phyloP scores from a whole-genome alignment of 2,113 vertebrate species.

The Symphodus melops region DNA sequence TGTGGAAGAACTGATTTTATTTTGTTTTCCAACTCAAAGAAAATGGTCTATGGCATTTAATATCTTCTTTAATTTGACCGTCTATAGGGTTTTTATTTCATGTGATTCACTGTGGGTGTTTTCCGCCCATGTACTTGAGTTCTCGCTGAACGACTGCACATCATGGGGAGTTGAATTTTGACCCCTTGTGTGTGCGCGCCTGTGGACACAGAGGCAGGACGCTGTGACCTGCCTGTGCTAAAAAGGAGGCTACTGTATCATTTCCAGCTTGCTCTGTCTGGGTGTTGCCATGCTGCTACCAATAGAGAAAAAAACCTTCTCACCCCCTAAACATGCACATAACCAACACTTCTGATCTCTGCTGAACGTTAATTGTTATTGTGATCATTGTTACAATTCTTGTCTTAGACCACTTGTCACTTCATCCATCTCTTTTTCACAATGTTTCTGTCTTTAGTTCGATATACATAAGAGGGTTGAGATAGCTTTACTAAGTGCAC shows the following conservation, averaged over 20 bases:
- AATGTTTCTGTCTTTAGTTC: conserved; percentile 35
- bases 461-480: conserved; percentile 45
- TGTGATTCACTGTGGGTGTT: conserved; percentile 66
- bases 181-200: conserved; percentile 68
- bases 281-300: conserved; percentile 78
- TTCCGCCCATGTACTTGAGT: conserved; percentile 64
- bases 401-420: conserved; percentile 61
- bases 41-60: conserved; percentile 73
- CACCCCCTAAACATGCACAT: conserved; percentile 48
- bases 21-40: conserved; percentile 44
- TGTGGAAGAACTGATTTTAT: conserved; percentile 78
- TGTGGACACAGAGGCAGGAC: conserved; percentile 63
- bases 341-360: conserved; percentile 22
- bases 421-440: conserved; percentile 23
- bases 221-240: conserved; percentile 66
- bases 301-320: conserved; percentile 18
- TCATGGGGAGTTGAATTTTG: conserved; percentile 60
- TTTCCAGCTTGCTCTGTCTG: conserved; percentile 70
- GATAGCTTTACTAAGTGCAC: conserved; percentile 86
- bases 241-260: conserved; percentile 75
- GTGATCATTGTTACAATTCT: conserved; percentile 33
- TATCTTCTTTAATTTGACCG: conserved; percentile 66
- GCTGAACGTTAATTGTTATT: conserved; percentile 36
- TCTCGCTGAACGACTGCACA: conserved; percentile 71
- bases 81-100: conserved; percentile 70